Conservation (phyloP, 2,797 vertebrate genomes). For the Coilia nasus region DNA sequence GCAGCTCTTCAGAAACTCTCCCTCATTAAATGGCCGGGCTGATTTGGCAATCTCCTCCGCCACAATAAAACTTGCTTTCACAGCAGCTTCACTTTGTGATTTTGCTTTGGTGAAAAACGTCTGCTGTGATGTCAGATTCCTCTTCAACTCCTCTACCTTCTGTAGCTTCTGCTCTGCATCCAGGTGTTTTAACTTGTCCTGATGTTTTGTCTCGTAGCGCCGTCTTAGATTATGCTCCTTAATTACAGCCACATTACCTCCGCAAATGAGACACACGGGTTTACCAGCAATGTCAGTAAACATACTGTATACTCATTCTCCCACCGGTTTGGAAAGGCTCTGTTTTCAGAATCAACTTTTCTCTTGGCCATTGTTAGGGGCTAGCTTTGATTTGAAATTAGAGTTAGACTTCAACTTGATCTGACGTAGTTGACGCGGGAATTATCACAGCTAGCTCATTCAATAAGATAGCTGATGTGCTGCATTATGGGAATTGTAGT, state of each 20-base stretch:
- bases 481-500: too few species aligned
- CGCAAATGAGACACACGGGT: neutral
- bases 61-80: conserved; percentile 44
- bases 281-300: neutral
- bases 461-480: too few species aligned
- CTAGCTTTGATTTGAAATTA: too few species aligned
- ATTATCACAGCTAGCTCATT: too few species aligned
- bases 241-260: neutral
- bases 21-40: conserved; percentile 33
- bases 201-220: neutral
- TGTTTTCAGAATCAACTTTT: too few species aligned
- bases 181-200: neutral
- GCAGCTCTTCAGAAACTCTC: conserved; percentile 35
- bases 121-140: conserved; percentile 28
- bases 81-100: conserved; percentile 38
- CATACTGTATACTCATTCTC: too few species aligned
- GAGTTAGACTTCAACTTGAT: too few species aligned
- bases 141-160: conserved; percentile 26
- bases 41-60: conserved; percentile 31
- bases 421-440: too few species aligned
- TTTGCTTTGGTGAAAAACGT: conserved; percentile 16
- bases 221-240: neutral
- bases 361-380: too few species aligned
- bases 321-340: too few species aligned
- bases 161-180: neutral